Evolutionary conservation across 2,797 vertebrate species (phyloP).

Genomic region (Anableps anableps): DNA sequence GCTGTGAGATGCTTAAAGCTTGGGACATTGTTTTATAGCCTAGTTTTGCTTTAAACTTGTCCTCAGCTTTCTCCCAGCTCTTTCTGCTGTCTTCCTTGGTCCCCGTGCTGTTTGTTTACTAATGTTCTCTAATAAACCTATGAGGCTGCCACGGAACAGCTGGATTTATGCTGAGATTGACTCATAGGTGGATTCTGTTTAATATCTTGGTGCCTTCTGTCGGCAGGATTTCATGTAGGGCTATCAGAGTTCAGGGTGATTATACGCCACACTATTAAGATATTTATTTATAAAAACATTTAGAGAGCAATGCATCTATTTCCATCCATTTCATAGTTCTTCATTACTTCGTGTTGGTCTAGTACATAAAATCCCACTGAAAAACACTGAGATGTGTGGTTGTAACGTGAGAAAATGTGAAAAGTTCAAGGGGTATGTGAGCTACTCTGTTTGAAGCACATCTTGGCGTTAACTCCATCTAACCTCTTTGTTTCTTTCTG

Average conservation of each 20-base stretch:
- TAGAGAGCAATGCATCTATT: neutral
- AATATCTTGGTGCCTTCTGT: too few species aligned
- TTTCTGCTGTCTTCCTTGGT: neutral
- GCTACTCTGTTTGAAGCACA: constrained; percentile 17
- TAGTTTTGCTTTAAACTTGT: neutral
- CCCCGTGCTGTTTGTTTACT: neutral
- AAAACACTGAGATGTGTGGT: neutral
- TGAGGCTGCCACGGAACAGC: too few species aligned
- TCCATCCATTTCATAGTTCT: neutral
- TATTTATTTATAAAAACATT: neutral
- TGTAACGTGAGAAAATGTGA: neutral
- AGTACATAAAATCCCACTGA: neutral
- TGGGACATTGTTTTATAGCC: neutral
- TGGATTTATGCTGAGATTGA: neutral
- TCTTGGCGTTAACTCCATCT: constrained; percentile 16
- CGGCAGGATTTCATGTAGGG: neutral
- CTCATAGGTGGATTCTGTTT: too few species aligned
- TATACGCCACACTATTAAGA: too few species aligned
- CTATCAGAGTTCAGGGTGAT: too few species aligned
- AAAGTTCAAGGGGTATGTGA: neutral
- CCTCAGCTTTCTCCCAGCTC: neutral
- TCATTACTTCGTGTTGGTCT: neutral
- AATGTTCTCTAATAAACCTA: neutral
- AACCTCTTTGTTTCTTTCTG: constrained; percentile 51
- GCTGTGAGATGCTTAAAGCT: neutral